Evolutionary conservation across 2,113 vertebrate species (phyloP).

Genomic region (Microtus pennsylvanicus): DNA sequence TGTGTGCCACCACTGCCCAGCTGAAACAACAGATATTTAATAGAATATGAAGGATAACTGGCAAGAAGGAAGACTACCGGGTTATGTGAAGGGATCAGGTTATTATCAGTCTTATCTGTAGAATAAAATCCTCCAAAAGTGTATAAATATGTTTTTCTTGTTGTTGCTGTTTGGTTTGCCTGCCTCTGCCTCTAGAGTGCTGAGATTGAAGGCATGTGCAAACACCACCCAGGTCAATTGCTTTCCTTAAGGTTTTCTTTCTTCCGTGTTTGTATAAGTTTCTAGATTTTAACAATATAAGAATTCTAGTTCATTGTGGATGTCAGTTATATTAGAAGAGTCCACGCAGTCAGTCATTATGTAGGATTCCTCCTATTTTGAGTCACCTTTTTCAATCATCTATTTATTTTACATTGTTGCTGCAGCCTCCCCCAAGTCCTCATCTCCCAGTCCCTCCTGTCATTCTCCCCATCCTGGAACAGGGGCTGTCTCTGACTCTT

Average conservation of each 20-base stretch:
- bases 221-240: background rate
- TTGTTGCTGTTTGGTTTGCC: background rate
- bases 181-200: background rate
- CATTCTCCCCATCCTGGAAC: background rate
- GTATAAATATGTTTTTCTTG: too few species aligned
- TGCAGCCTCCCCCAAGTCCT: background rate
- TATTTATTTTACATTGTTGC: background rate
- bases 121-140: too few species aligned
- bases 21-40: conserved; percentile 42
- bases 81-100: background rate
- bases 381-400: background rate
- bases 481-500: background rate
- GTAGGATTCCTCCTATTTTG: background rate
- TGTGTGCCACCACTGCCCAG: too few species aligned
- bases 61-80: background rate
- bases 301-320: background rate
- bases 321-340: background rate
- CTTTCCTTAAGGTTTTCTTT: conserved; percentile 38
- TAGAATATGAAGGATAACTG: conserved; percentile 5
- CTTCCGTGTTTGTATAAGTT: background rate
- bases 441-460: background rate
- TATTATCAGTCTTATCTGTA: too few species aligned
- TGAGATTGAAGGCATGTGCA: background rate
- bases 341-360: background rate
- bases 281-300: background rate